Evolutionary conservation across 2,888 invertebrate genomes (phyloP), one percentile per base, ranked within the genome.

Genomic region (Phalangium opilio): DNA sequence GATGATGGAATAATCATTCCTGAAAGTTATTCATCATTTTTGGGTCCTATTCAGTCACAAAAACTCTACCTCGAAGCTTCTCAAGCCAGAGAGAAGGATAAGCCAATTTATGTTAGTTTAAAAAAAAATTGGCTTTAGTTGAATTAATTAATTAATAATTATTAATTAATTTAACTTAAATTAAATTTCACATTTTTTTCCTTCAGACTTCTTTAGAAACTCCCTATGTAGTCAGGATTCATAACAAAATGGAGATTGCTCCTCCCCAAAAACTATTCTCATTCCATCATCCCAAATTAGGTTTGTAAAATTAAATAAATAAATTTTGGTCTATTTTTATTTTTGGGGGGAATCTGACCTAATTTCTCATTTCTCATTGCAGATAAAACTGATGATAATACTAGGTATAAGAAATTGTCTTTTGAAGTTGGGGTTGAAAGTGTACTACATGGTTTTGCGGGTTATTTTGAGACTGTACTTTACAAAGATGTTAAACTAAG

Each of bases 1-100:
- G 77, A 79, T 18, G 80, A 79, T 63, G 95, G 95, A 17, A 79
- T 95, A 54, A 89, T 86, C 60, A 95, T 96, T 66, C 96, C 96
- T 1, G 70, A 69, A 55, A 75, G 77, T 44, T 96, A 96, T 61
- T 85, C 82, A 1, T 96, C 95, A 0, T 90, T 81, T 65, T 73
- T 93, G 34, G 81, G 83, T 46, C 98, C 98, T 0, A 72, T 96
- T n/a, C 89, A 89, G 65, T 90, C 91, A 0, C 75, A 84, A 1
- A 81, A 86, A 59, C 69, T 95, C 34, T 85, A 79, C 70, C 81
- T 81, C 52, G 85, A 86, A 60, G 81, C 84, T 2, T 54, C 51
- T 20, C 44, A 43, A 14, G 50, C 50, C 45, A 44, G 47, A 34
- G 57, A 57, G 17, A 50, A 47, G 17, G 55, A 54, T 45, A 54